Evolutionary conservation across 2,888 invertebrate genomes (phyloP).

Genomic region (Drosophila niveifrons): DNA sequence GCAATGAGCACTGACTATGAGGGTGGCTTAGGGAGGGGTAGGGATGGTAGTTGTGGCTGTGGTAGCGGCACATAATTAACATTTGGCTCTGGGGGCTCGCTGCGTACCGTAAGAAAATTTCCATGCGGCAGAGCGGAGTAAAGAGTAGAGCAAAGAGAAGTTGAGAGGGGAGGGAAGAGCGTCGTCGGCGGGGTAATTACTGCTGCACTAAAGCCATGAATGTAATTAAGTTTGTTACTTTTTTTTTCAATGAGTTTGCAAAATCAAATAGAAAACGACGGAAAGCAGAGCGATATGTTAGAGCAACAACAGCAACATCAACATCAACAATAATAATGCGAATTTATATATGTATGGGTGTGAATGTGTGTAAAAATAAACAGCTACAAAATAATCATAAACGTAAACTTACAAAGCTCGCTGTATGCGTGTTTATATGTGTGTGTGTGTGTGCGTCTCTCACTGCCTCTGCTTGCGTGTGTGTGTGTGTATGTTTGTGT

Average conservation of each 20-base stretch:
- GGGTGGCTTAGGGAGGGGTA: constrained; percentile 22
- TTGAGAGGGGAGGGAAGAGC: background rate
- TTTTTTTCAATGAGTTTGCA: constrained; percentile 70
- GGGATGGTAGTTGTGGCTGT: background rate
- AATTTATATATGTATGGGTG: constrained; percentile 15
- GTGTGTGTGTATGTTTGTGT: constrained; percentile 28
- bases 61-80: constrained; percentile 70
- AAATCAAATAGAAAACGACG: constrained; percentile 69
- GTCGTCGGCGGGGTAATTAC: constrained; percentile 46
- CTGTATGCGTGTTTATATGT: constrained; percentile 19
- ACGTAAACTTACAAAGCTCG: constrained; percentile 71
- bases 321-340: constrained; percentile 40
- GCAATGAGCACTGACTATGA: constrained; percentile 18
- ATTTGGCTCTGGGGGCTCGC: constrained; percentile 69
- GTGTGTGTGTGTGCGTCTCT: constrained; percentile 18
- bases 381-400: constrained; percentile 68
- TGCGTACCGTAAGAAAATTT: constrained; percentile 70
- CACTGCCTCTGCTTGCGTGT: constrained; percentile 6
- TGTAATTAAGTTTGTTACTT: constrained; percentile 55
- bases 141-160: too few relatives aligned
- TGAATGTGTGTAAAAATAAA: constrained; percentile 46
- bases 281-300: constrained; percentile 67
- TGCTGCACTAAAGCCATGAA: constrained; percentile 66
- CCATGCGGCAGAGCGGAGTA: constrained; percentile 30
- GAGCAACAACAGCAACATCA: constrained; percentile 43